Percentiles rank a stretch among this genome's conserved stretches.
Evolutionary conservation across 2,888 invertebrate genomes (phyloP).

Genomic region (Oligia strigilis): DNA sequence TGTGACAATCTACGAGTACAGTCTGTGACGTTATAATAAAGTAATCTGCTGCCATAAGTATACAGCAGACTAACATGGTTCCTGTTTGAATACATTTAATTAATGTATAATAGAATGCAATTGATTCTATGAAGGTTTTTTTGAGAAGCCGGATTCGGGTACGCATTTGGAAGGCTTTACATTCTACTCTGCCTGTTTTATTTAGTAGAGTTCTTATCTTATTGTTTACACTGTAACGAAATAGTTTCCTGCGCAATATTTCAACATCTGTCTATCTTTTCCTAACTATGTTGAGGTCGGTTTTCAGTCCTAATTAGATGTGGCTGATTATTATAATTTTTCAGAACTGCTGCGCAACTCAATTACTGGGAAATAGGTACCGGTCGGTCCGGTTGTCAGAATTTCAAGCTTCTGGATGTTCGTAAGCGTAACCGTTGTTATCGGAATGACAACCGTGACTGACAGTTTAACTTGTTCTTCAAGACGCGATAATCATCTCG

Average conservation of each 20-base stretch:
- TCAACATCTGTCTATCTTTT: conserved; percentile 36
- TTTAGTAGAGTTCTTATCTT: conserved; percentile 30
- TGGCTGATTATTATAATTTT: conserved; percentile 24
- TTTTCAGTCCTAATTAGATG: conserved; percentile 24
- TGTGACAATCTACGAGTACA: conserved; percentile 53
- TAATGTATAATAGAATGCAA: conserved; percentile 34
- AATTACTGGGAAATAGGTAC: neutral
- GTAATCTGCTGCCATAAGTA: conserved; percentile 67
- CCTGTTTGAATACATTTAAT: conserved; percentile 71
- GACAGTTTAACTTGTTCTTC: conserved; percentile 8
- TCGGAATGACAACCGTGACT: conserved; percentile 23
- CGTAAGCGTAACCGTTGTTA: conserved; percentile 10
- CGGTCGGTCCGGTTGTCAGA: conserved; percentile 11
- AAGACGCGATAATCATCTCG: conserved; percentile 18
- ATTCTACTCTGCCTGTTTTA: conserved; percentile 32
- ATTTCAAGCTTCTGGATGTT: conserved; percentile 5
- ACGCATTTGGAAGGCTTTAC: conserved; percentile 23
- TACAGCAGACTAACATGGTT: conserved; percentile 63
- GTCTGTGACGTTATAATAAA: conserved; percentile 66
- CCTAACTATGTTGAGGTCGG: neutral
- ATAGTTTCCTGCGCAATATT: conserved; percentile 35
- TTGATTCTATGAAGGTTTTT: conserved; percentile 55
- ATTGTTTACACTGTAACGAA: conserved; percentile 21
- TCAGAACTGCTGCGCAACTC: neutral
- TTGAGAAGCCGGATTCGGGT: conserved; percentile 47